Percentiles rank a stretch among this genome's conserved stretches.
These are phyloP conservation scores for Epinotia brunnichana DNA, from an alignment of 2,888 invertebrate genomes.

Conservation along the genomic window DNA sequence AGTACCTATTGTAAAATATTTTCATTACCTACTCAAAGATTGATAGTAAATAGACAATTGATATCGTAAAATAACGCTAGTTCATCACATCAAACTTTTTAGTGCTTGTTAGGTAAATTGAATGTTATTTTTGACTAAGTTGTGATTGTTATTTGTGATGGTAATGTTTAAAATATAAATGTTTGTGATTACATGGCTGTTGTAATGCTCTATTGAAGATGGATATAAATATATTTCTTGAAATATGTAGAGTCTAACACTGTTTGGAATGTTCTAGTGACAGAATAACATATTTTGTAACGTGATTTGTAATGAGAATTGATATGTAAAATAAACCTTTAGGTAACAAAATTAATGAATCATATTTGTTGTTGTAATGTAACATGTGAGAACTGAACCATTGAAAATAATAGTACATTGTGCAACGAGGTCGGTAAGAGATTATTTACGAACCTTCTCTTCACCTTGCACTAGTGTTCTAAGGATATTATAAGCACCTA, in stretches of 20 bases:
- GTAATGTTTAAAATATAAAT: constrained; percentile 47
- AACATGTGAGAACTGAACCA: constrained; percentile 12
- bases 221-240: constrained; percentile 30
- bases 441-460: too few relatives aligned
- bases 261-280: constrained; percentile 28
- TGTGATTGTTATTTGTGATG: constrained; percentile 53
- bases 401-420: constrained; percentile 3
- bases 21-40: neutral
- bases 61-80: neutral
- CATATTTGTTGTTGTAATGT: constrained; percentile 16
- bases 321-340: neutral
- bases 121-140: constrained; percentile 23
- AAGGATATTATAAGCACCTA: too few relatives aligned
- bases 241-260: constrained; percentile 21
- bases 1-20: neutral
- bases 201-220: constrained; percentile 43
- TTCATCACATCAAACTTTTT: neutral
- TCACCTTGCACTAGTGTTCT: too few relatives aligned
- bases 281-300: constrained; percentile 39
- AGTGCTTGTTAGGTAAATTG: neutral
- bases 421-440: neutral
- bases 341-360: neutral
- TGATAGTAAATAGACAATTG: neutral
- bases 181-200: constrained; percentile 61
- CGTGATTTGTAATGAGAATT: constrained; percentile 27